Conservation (phyloP, 2,797 vertebrate genomes). For the Chelon labrosus region DNA sequence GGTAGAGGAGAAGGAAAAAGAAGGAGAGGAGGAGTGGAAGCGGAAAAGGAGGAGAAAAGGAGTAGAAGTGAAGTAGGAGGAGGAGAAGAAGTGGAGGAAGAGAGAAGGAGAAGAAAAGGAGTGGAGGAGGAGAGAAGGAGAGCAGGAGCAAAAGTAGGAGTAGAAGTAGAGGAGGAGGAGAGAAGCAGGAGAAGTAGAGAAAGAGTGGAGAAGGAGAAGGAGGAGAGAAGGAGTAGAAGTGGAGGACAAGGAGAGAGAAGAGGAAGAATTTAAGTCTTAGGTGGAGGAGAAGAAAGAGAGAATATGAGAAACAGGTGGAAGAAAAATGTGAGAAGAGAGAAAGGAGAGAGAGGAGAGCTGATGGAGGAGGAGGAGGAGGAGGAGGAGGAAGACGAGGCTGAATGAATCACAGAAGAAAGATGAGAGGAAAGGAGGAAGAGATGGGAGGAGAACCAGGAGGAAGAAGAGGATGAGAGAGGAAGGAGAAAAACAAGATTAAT, state of each 20-base stretch:
- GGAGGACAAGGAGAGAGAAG: not conserved
- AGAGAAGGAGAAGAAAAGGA: not conserved
- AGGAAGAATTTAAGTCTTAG: too few relatives aligned
- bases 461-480: too few relatives aligned
- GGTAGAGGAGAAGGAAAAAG: not conserved
- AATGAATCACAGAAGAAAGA: too few relatives aligned
- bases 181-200: not conserved
- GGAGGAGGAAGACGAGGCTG: too few relatives aligned
- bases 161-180: too few relatives aligned
- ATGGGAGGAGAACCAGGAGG: too few relatives aligned
- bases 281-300: not conserved
- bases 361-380: conserved; percentile 5
- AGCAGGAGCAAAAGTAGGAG: too few relatives aligned
- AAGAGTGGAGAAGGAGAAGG: not conserved
- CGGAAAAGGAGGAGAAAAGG: not conserved
- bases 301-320: conserved; percentile 10
- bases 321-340: too few relatives aligned
- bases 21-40: not conserved
- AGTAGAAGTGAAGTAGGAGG: not conserved
- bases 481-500: too few relatives aligned
- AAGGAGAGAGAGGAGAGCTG: not conserved
- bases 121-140: not conserved
- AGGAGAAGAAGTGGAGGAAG: too few relatives aligned
- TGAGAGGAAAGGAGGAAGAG: too few relatives aligned
- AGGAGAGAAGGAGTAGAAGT: not conserved